A percentile compares a stretch with the other conserved stretches of the same genome.
These are phyloP conservation scores for Ifrita kowaldi DNA, from an alignment of 2,113 vertebrate genomes.

Conservation along the genomic window DNA sequence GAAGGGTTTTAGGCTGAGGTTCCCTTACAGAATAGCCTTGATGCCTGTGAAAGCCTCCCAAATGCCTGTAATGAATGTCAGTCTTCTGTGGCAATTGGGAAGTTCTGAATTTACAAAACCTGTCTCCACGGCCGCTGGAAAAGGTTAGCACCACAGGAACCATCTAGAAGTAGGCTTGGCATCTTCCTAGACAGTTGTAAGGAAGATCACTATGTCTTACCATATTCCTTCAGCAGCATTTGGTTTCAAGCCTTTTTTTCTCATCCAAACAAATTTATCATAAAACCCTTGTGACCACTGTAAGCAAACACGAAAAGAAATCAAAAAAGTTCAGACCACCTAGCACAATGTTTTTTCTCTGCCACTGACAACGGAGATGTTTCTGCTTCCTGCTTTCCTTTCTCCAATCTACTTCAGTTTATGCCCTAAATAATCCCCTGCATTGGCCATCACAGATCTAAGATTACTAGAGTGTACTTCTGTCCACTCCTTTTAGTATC, in stretches of 20 bases:
- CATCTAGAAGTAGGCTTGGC: background rate
- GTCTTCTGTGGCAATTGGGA: background rate
- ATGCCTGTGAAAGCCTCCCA: background rate
- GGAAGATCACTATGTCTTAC: background rate
- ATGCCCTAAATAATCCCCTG: background rate
- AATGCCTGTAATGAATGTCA: background rate
- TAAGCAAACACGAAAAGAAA: background rate
- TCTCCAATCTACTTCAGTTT: background rate
- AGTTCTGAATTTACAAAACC: background rate
- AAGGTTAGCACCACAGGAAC: background rate
- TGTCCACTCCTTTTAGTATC: background rate
- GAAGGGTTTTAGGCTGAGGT: background rate
- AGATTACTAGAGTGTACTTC: background rate
- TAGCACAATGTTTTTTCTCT: background rate
- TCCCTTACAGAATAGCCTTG: background rate
- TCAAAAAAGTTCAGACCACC: background rate
- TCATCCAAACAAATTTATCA: background rate
- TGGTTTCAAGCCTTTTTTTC: background rate
- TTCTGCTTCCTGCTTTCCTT: background rate
- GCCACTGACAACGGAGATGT: background rate
- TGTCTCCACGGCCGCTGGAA: accelerated
- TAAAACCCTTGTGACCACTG: background rate
- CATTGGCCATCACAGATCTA: background rate
- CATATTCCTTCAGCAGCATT: background rate
- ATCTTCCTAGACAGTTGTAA: background rate